A percentile compares a stretch with the other conserved stretches of the same genome.
phyloP scores from a whole-genome alignment of 2,113 vertebrate genomes.

The Actenoides lindsayi region DNA sequence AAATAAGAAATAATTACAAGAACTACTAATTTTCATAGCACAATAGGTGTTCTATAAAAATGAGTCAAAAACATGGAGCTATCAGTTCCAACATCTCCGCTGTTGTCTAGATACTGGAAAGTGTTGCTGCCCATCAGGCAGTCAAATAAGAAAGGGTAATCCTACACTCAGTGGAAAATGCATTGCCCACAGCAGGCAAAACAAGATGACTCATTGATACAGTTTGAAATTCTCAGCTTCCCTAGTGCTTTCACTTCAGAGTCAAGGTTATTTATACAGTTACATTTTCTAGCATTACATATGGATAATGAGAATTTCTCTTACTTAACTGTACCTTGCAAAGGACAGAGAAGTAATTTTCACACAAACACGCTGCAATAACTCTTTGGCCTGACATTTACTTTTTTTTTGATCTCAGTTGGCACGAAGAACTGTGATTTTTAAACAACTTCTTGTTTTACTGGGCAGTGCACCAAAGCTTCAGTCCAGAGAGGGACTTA shows the following conservation, averaged over 20 bases:
- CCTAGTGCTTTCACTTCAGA: constrained; percentile 21
- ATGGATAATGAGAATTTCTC: constrained; percentile 55
- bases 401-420: constrained; percentile 36
- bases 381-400: constrained; percentile 43
- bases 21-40: neutral
- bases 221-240: constrained; percentile 27
- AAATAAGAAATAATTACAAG: neutral
- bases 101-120: neutral
- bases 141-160: neutral
- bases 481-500: constrained; percentile 8
- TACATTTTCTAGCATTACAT: constrained; percentile 33
- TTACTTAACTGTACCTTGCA: constrained; percentile 60
- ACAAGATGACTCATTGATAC: constrained; percentile 53
- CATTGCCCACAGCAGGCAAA: constrained; percentile 23
- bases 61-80: neutral
- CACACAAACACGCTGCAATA: constrained; percentile 24
- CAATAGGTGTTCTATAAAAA: neutral
- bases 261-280: constrained; percentile 35
- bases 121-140: neutral
- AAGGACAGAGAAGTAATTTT: constrained; percentile 45
- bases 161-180: constrained; percentile 4
- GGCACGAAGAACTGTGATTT: constrained; percentile 10
- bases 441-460: constrained; percentile 46
- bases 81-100: neutral
- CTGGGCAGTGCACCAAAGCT: constrained; percentile 40